Evolutionary conservation across 1,140 invertebrate genomes (phyloP).

Genomic region (Zaprionus lachaisei): DNA sequence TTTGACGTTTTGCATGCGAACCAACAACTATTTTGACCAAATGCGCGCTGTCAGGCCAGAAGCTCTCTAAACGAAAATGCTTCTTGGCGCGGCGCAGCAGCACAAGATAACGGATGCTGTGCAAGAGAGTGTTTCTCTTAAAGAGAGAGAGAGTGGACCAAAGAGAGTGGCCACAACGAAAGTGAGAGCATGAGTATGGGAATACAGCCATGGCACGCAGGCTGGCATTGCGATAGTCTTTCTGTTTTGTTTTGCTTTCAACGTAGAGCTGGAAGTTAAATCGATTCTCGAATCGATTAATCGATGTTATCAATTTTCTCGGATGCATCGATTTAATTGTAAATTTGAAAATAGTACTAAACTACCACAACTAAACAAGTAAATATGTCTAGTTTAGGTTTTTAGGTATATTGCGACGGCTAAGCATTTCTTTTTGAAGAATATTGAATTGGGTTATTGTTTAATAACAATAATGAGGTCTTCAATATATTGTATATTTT

Average conservation of each 20-base stretch:
- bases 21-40: slow-evolving; percentile 83
- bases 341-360: too few species aligned
- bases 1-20: slow-evolving; percentile 82
- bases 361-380: too few species aligned
- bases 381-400: too few species aligned
- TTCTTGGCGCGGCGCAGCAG: slow-evolving; percentile 44
- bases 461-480: too few species aligned
- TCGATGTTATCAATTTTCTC: too few species aligned
- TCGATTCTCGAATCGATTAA: too few species aligned
- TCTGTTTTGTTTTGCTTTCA: slow-evolving; percentile 55
- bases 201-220: background rate
- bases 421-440: too few species aligned
- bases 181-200: slow-evolving; percentile 5
- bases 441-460: too few species aligned
- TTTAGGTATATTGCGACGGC: too few species aligned
- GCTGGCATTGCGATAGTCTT: slow-evolving; percentile 39
- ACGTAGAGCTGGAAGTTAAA: background rate
- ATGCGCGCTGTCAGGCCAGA: slow-evolving; percentile 70
- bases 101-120: slow-evolving; percentile 49
- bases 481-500: too few species aligned
- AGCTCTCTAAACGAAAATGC: slow-evolving; percentile 68
- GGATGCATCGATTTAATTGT: too few species aligned
- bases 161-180: background rate
- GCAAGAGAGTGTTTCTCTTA: slow-evolving; percentile 30
- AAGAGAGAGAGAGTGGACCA: background rate